Base-by-base conservation (phyloP, 2,113 vertebrate species). In the Pluvianellus socialis region DNA sequence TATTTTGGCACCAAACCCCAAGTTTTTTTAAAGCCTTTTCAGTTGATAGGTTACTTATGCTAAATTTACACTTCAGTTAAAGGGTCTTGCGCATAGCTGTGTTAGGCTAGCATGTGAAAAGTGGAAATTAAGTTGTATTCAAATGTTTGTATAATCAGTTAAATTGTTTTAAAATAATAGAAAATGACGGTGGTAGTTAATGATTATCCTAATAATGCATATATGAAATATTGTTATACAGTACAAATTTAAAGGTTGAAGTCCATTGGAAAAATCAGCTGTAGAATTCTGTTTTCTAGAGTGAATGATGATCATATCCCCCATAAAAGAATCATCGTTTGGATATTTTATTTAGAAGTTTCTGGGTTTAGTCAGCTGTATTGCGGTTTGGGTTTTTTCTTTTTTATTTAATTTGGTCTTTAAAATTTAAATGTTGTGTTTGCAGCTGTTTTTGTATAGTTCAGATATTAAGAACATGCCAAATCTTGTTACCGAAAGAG, bases 31-130 rank as follows among this genome's bases (percentile, higher is more conserved):
- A 71, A 71, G 32, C 7, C 6, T 38, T 72, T 88, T 87, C 18
- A 72, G n/a, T 12, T 53, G 15, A 19, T n/a, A 15, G 12, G 2
- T 79, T 88, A 14, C 33, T 55, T 73, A 16, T 0, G 1, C 15
- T 65, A 24, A 30, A 61, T 59, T 68, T 73, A 7, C 26, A 4
- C 14, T 44, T 75, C 22, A 19, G 28, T 80, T 88, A 30, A 53
- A 83, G 38, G 9, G 2, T 73, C 59, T 76, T 52, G 10, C 7
- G 4, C 59, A 5, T 12, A 32, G 28, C 24, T 52, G 35, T 72
- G 79, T 76, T 49, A 70, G 84, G 45, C 13, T 66, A 35, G 26
- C 8, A 3, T 26, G 9, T 35, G 22, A 71, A 82, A 81, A 96
- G 52, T 4, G 62, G 62, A 80, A 70, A 56, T 52, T 42, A 55